These are phyloP conservation scores for Acanthornis magna DNA, from an alignment of 2,797 vertebrate species.

Conservation along the genomic window DNA sequence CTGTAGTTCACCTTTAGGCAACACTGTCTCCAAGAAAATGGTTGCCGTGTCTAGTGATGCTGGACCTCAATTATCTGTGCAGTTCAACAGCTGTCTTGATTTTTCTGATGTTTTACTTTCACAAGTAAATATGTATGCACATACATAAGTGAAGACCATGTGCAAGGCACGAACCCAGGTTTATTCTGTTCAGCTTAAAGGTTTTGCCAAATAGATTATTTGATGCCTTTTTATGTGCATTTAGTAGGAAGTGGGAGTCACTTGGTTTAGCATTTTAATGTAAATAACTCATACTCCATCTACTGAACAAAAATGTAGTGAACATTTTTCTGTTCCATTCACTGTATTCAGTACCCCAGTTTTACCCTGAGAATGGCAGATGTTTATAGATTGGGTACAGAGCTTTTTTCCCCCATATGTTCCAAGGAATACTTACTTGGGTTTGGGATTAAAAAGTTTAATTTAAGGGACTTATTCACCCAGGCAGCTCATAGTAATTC, in stretches of 20 bases:
- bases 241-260: background rate
- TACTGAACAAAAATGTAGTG: background rate
- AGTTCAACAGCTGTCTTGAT: background rate
- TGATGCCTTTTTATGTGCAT: background rate
- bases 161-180: background rate
- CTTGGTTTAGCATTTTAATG: background rate
- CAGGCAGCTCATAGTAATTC: background rate
- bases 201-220: background rate
- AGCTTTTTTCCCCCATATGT: rapidly evolving
- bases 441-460: background rate
- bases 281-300: background rate
- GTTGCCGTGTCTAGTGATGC: background rate
- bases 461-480: background rate
- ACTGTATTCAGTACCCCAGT: background rate
- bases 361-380: background rate
- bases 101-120: background rate
- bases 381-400: background rate
- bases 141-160: background rate
- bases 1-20: background rate
- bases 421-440: background rate
- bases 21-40: background rate
- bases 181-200: background rate
- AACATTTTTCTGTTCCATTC: background rate
- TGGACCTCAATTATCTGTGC: background rate
- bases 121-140: no score